A percentile compares a stretch with the other conserved stretches of the same genome.
Evolutionary conservation across 2,113 vertebrate species (phyloP).

Genomic region (Actinemys pallida): DNA sequence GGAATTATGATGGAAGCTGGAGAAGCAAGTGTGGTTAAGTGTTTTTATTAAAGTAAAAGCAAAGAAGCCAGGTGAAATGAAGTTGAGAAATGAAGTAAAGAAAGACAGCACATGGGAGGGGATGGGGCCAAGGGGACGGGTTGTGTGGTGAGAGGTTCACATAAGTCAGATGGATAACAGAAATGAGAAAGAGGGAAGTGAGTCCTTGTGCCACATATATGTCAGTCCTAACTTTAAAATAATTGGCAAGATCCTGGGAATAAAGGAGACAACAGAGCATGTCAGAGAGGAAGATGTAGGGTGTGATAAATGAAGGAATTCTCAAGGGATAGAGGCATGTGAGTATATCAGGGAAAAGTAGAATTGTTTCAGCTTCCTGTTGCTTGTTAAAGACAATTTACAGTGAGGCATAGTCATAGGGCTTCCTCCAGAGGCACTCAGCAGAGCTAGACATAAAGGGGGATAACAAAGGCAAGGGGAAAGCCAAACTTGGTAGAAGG

Average conservation of each 20-base stretch:
- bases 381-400: not conserved
- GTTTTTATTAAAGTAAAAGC: not conserved
- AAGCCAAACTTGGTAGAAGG: not conserved
- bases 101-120: not conserved
- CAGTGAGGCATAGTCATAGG: rapidly evolving
- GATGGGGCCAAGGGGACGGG: not conserved
- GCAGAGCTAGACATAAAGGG: not conserved
- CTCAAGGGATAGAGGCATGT: not conserved
- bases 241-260: not conserved
- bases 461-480: not conserved
- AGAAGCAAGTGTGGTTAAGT: not conserved
- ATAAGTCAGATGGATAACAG: not conserved
- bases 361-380: not conserved
- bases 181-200: not conserved
- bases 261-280: not conserved
- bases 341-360: not conserved
- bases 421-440: not conserved
- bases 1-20: not conserved
- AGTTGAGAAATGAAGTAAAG: not conserved
- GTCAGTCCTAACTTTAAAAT: not conserved
- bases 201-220: not conserved
- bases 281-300: not conserved
- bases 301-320: not conserved
- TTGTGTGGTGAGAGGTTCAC: not conserved
- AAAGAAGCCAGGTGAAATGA: not conserved